These are phyloP conservation scores for Pachypsylla venusta DNA, from an alignment of 1,140 invertebrate genomes.

Conservation along the genomic window DNA sequence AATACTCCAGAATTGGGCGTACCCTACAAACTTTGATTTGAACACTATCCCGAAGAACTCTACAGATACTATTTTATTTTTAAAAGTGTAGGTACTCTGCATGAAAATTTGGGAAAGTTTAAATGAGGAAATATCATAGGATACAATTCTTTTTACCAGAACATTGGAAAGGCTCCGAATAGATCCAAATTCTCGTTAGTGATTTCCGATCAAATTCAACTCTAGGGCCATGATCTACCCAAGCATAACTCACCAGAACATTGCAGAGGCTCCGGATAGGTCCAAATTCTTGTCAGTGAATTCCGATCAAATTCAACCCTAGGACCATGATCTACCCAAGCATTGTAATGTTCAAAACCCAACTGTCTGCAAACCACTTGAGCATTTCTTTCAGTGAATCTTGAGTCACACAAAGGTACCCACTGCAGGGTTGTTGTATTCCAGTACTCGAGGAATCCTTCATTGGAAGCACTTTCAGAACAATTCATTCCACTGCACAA, in stretches of 20 bases:
- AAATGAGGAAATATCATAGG: no score
- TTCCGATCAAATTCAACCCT: constrained; percentile 73
- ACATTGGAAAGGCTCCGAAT: constrained; percentile 81
- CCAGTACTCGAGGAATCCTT: constrained; percentile 87
- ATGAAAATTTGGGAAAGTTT: no score
- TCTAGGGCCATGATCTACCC: constrained; percentile 59
- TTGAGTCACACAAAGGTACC: constrained; percentile 89
- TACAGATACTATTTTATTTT: no score
- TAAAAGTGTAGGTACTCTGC: no score
- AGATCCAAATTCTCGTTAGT: constrained; percentile 70
- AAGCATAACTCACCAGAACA: constrained; percentile 55
- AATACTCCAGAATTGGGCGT: no score
- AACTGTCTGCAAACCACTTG: constrained; percentile 89
- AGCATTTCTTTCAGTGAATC: constrained; percentile 88
- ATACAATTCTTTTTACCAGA: constrained; percentile 42
- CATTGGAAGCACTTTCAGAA: constrained; percentile 36
- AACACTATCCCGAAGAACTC: no score
- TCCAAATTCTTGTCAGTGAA: constrained; percentile 66
- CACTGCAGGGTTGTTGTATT: constrained; percentile 89
- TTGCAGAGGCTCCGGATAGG: constrained; percentile 85
- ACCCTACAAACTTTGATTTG: no score
- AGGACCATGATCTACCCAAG: constrained; percentile 63
- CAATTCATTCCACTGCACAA: constrained; percentile 61
- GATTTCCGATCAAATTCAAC: constrained; percentile 75
- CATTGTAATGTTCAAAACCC: constrained; percentile 77